These are phyloP conservation scores for Elephas maximus DNA, from an alignment of 2,113 vertebrate genomes.

Conservation along the genomic window DNA sequence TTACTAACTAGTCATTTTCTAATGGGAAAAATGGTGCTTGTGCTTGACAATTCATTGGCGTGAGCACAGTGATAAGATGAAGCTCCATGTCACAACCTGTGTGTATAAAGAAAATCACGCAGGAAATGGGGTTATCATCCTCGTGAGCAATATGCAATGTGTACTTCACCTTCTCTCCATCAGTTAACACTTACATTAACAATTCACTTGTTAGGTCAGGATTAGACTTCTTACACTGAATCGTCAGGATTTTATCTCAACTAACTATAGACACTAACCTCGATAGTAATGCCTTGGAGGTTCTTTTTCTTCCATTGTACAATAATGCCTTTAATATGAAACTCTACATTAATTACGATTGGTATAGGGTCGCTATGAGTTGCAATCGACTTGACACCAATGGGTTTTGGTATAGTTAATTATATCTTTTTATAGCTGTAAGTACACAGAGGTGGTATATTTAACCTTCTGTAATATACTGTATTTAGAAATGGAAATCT, in stretches of 20 bases:
- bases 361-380: slow-evolving; percentile 64
- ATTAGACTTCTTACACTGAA: slow-evolving; percentile 89
- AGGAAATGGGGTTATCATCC: background rate
- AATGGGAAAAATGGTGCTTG: slow-evolving; percentile 41
- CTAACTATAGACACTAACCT: slow-evolving; percentile 85
- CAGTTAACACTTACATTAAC: slow-evolving; percentile 74
- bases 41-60: slow-evolving; percentile 34
- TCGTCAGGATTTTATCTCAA: slow-evolving; percentile 86
- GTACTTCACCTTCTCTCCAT: slow-evolving; percentile 55
- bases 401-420: slow-evolving; percentile 87
- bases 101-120: background rate
- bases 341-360: slow-evolving; percentile 92
- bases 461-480: slow-evolving; percentile 90
- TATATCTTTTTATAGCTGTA: slow-evolving; percentile 92
- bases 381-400: background rate
- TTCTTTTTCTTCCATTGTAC: slow-evolving; percentile 87
- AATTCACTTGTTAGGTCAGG: slow-evolving; percentile 81
- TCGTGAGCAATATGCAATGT: slow-evolving; percentile 38
- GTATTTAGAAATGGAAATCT: slow-evolving; percentile 87
- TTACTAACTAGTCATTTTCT: slow-evolving; percentile 64
- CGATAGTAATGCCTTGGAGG: slow-evolving; percentile 78
- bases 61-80: slow-evolving; percentile 59
- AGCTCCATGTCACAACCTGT: slow-evolving; percentile 49
- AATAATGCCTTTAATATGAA: slow-evolving; percentile 88
- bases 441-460: slow-evolving; percentile 89